Conservation (phyloP, 2,797 vertebrate species). For the Catostomus latipinnis region DNA sequence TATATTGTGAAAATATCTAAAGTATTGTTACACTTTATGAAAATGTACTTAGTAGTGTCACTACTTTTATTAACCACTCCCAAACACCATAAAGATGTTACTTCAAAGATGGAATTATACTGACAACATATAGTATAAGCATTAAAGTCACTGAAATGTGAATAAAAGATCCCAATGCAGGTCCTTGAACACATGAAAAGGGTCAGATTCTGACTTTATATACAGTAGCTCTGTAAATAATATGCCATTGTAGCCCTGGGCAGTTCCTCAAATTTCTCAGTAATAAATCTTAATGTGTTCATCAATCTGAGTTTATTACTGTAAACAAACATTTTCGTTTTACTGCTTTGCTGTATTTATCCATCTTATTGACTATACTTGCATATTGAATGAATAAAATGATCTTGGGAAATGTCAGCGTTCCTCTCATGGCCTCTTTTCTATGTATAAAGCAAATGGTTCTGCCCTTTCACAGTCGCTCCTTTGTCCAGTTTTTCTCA, state of each 20-base stretch:
- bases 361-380: not conserved
- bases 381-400: not conserved
- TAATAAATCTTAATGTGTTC: not conserved
- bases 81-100: too few relatives aligned
- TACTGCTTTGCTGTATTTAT: too few relatives aligned
- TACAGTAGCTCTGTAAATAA: not conserved
- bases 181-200: too few relatives aligned
- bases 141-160: too few relatives aligned
- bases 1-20: too few relatives aligned
- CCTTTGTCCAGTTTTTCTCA: not conserved
- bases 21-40: too few relatives aligned
- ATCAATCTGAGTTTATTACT: not conserved
- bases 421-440: not conserved
- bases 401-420: conserved; percentile 7
- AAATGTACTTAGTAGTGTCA: too few relatives aligned
- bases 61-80: too few relatives aligned
- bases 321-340: not conserved
- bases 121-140: too few relatives aligned
- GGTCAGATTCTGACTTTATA: not conserved
- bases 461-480: not conserved
- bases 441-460: conserved; percentile 13
- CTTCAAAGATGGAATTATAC: too few relatives aligned
- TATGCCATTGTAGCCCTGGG: too few relatives aligned
- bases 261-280: conserved; percentile 1
- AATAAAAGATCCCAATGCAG: too few relatives aligned